Percentiles rank a stretch among this genome's conserved stretches.
Evolutionary conservation across 2,888 invertebrate genomes (phyloP).

Genomic region (Atrina japonica): DNA sequence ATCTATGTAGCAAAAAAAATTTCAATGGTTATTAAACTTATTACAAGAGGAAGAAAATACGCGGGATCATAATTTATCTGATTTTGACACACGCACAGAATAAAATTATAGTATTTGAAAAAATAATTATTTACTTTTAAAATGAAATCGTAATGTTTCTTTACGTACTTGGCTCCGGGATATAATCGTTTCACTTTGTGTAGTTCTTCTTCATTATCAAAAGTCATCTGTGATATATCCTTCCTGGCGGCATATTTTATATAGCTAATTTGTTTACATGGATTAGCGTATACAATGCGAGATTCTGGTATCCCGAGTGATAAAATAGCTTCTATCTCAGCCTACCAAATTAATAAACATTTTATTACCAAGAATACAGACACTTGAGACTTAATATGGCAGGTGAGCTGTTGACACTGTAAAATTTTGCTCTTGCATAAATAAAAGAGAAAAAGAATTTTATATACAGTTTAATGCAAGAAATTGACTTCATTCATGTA

Average conservation of each 20-base stretch:
- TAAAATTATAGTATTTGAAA: no score
- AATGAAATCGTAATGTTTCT: background rate
- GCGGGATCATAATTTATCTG: no score
- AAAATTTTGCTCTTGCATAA: no score
- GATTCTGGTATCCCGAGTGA: slow-evolving; percentile 88
- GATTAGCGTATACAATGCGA: slow-evolving; percentile 97
- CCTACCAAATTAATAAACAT: slow-evolving; percentile 78
- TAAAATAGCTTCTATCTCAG: slow-evolving; percentile 92
- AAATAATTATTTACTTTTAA: background rate
- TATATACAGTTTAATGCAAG: slow-evolving; percentile 43
- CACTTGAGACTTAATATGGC: no score
- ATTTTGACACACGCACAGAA: no score
- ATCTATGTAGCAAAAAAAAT: slow-evolving; percentile 57
- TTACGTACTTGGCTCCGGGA: slow-evolving; percentile 89
- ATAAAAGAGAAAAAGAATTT: slow-evolving; percentile 78
- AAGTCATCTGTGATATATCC: slow-evolving; percentile 92
- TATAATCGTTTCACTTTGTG: slow-evolving; percentile 92
- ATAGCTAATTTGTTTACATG: slow-evolving; percentile 95
- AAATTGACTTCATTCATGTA: no score
- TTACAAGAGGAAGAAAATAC: no score
- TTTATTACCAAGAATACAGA: background rate
- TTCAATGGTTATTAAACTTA: no score
- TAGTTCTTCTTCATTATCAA: slow-evolving; percentile 95
- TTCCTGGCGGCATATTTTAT: slow-evolving; percentile 90
- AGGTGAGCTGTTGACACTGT: no score